These are phyloP conservation scores for Sarcophaga carnaria DNA, from an alignment of 2,888 invertebrate species.

Conservation along the genomic window DNA sequence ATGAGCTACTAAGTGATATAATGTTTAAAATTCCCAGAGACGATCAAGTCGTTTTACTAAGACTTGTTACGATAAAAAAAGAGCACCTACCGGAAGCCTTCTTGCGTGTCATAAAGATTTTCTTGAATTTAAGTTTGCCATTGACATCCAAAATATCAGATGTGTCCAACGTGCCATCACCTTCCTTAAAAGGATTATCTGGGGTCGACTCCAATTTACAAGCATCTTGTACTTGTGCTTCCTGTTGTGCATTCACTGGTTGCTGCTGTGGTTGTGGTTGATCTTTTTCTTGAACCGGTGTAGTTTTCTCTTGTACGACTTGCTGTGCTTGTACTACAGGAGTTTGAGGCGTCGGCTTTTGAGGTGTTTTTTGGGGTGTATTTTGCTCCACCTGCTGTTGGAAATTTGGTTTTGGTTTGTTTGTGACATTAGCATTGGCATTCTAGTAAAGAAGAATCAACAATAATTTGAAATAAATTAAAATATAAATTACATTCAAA, in stretches of 20 bases:
- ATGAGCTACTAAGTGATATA: no score
- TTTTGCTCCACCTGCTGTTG: neutral
- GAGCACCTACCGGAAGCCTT: constrained; percentile 78
- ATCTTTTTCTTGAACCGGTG: no score
- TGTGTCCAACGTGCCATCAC: constrained; percentile 34
- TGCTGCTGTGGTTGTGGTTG: no score
- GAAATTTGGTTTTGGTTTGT: constrained; percentile 25
- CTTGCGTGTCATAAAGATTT: constrained; percentile 80
- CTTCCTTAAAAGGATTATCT: constrained; percentile 62
- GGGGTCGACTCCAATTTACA: constrained; percentile 51
- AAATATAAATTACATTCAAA: neutral
- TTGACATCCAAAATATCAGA: constrained; percentile 70
- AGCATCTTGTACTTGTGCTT: neutral
- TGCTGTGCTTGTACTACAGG: neutral
- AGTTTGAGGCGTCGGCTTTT: neutral
- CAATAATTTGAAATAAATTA: constrained; percentile 1
- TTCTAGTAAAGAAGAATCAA: constrained; percentile 37
- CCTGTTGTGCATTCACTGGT: neutral
- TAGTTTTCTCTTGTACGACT: no score
- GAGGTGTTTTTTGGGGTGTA: constrained; percentile 1
- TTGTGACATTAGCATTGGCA: constrained; percentile 30
- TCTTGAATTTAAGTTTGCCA: constrained; percentile 78
- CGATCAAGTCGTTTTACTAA: no score
- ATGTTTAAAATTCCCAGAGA: no score
- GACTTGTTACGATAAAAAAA: neutral